A percentile compares a stretch with the other conserved stretches of the same genome.
Evolutionary conservation across 1,140 invertebrate species (phyloP).

Genomic region (Heliconius hermathena): DNA sequence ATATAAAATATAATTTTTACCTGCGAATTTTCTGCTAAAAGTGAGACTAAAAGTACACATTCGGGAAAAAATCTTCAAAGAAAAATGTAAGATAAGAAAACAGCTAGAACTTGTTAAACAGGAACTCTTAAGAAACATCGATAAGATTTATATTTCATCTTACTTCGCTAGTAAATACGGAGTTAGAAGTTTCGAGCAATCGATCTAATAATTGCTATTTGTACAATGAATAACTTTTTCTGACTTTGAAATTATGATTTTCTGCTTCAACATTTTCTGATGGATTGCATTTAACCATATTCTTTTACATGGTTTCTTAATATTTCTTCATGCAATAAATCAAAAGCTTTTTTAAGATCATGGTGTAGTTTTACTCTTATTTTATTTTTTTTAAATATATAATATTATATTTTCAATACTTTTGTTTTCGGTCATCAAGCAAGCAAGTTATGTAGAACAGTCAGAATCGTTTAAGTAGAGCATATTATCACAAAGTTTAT

Average conservation of each 20-base stretch:
- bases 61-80: background rate
- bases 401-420: no score
- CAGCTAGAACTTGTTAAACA: background rate
- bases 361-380: no score
- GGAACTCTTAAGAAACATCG: conserved; percentile 1
- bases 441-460: no score
- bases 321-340: no score
- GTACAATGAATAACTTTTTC: background rate
- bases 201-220: conserved; percentile 11
- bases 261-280: background rate
- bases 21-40: background rate
- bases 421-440: no score
- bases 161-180: conserved; percentile 7
- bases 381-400: no score
- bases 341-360: no score
- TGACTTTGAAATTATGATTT: background rate
- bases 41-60: background rate
- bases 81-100: background rate
- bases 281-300: background rate
- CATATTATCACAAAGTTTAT: no score
- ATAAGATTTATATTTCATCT: background rate
- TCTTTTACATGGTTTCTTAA: no score
- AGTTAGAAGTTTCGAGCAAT: background rate
- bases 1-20: background rate
- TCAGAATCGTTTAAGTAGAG: no score